Base-by-base conservation (phyloP, 2,888 invertebrate species). In the Lysandra coridon region DNA sequence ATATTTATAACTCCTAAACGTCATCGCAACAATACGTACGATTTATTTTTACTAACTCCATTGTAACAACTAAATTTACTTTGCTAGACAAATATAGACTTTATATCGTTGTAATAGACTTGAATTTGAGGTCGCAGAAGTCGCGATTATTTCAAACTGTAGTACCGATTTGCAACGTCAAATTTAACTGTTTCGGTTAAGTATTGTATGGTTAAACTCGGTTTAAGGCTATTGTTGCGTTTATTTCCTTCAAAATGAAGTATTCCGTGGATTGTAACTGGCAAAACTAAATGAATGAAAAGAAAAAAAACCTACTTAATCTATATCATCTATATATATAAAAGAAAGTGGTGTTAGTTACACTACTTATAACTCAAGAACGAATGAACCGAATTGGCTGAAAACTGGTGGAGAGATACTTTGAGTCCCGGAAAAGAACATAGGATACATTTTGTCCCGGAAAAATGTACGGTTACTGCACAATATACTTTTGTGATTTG, bases 1-100 rank as follows among this genome's bases (percentile, higher is more conserved):
- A 76, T 76, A 76, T 76, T 76, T 76, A 76, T 76, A 30, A 33
- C 53, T 30, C 57, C 57, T 57, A 76, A 76, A 57, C 53, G 76
- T 76, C 76, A 12, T 23, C 30, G 14, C 76, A 57, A 76, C 76
- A 76, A 76, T 57, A 57, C 33, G n/a, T 2, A 33, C 2, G 57
- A 76, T 76, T 76, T 76, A 57, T 76, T 76, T 76, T 76, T 57
- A 76, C 30, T 49, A 6, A 76, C 57, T 76, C 30, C 76, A 30
- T 57, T 76, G 33, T 76, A 37, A 76, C 76, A 23, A 30, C 57
- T 53, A 44, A 44, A 74, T 74, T n/a, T 14, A 17, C 33, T 69
- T 4, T 1, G 33, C 69, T 69, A 5, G 1, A 1, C 4, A 5
- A 69, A 14, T 12, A 14, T 37, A 37, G 4, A 12, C 14, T 37